These are phyloP conservation scores for Sminthurinus aureus DNA, from an alignment of 2,888 invertebrate species.

Conservation along the genomic window DNA sequence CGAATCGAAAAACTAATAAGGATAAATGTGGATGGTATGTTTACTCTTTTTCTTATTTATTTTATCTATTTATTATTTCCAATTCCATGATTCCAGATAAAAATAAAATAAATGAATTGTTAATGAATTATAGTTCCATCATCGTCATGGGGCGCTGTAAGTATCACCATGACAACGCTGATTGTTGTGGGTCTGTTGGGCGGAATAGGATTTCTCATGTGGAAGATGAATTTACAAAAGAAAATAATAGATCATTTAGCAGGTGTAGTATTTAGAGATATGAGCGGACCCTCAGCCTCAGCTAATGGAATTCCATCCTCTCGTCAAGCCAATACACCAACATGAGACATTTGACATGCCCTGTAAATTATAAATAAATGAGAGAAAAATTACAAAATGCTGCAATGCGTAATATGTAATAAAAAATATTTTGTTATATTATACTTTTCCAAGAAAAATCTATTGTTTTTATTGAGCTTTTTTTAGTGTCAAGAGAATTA, in stretches of 20 bases:
- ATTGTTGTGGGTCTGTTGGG: constrained; percentile 41
- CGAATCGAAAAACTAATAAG: constrained; percentile 44
- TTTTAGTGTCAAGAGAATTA: too few species aligned
- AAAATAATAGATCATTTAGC: constrained; percentile 58
- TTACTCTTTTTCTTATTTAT: neutral
- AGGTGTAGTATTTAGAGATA: constrained; percentile 57
- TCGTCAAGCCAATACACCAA: neutral
- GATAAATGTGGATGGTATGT: constrained; percentile 51
- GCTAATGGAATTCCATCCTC: neutral
- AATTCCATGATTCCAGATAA: too few species aligned
- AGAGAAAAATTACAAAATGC: neutral
- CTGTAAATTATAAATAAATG: neutral
- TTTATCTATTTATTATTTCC: neutral
- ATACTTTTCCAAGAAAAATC: too few species aligned
- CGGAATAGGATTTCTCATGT: constrained; percentile 52
- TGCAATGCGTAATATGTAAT: too few species aligned
- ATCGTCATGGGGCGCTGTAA: constrained; percentile 21
- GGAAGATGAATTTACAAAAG: constrained; percentile 57
- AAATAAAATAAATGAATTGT: too few species aligned
- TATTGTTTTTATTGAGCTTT: too few species aligned
- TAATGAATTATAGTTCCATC: too few species aligned
- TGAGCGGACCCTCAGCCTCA: constrained; percentile 22
- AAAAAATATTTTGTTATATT: too few species aligned
- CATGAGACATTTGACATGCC: neutral
- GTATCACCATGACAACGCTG: constrained; percentile 21